phyloP scores from a whole-genome alignment of 2,888 invertebrate genomes.

The Limnephilus auricula region DNA sequence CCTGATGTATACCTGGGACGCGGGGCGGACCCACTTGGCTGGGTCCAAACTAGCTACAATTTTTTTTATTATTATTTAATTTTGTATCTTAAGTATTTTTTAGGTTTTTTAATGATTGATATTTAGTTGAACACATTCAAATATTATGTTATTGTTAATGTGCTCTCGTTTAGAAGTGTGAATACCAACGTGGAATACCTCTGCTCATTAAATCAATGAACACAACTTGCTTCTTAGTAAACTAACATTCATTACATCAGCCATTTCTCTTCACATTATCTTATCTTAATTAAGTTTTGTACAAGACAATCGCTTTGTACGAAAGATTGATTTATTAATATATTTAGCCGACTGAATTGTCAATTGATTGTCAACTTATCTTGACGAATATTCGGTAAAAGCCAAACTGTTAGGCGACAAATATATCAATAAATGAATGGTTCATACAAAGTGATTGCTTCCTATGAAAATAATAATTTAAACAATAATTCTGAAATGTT shows the following conservation, averaged over 20 bases:
- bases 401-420: not conserved
- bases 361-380: too few relatives aligned
- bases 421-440: not conserved
- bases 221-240: not conserved
- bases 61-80: conserved; percentile 31
- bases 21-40: not conserved
- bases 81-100: conserved; percentile 20
- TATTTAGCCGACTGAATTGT: too few relatives aligned
- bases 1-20: not conserved
- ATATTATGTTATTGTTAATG: not conserved
- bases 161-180: not conserved
- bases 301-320: not conserved
- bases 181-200: not conserved
- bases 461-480: too few relatives aligned
- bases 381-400: too few relatives aligned
- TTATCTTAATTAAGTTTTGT: not conserved
- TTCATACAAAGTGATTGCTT: not conserved
- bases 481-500: too few relatives aligned
- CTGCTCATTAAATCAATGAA: not conserved
- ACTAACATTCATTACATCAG: not conserved
- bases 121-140: conserved; percentile 2
- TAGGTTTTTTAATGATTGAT: conserved; percentile 12
- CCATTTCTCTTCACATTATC: too few relatives aligned
- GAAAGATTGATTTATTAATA: too few relatives aligned
- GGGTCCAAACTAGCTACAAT: conserved; percentile 10